Conservation (phyloP, 2,888 invertebrate species). For the Graphium colonna region DNA sequence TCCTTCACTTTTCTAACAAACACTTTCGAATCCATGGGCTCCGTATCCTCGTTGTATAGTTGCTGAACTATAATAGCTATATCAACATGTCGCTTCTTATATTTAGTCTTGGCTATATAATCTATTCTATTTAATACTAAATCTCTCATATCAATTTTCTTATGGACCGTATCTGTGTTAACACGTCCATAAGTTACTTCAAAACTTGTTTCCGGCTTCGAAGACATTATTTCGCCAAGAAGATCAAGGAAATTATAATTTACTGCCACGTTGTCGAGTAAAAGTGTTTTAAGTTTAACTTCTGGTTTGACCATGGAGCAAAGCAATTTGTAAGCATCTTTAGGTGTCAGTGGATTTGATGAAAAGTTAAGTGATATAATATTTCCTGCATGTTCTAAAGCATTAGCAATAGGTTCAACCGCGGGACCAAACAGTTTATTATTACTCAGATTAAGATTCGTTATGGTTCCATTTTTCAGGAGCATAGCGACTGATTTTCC, state of each 20-base stretch:
- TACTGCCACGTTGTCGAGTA: conserved; percentile 43
- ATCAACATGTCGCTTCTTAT: conserved; percentile 40
- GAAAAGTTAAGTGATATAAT: conserved; percentile 45
- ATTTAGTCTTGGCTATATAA: conserved; percentile 34
- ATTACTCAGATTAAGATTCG: conserved; percentile 34
- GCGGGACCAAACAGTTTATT: conserved; percentile 35
- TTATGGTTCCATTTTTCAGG: conserved; percentile 29
- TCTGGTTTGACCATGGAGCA: conserved; percentile 28
- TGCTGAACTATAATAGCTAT: conserved; percentile 38
- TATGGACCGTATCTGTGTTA: conserved; percentile 23
- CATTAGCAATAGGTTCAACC: conserved; percentile 31
- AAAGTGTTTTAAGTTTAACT: conserved; percentile 39
- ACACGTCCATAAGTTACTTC: conserved; percentile 41
- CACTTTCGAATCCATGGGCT: conserved; percentile 32
- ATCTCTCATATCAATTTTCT: conserved; percentile 35
- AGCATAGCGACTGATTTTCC: conserved; percentile 31
- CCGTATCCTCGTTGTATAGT: conserved; percentile 34
- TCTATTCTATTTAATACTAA: conserved; percentile 43
- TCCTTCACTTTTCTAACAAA: conserved; percentile 32
- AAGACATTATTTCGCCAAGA: conserved; percentile 29
- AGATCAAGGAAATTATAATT: conserved; percentile 37
- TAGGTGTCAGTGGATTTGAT: conserved; percentile 41
- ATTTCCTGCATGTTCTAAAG: conserved; percentile 32
- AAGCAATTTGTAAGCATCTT: conserved; percentile 40
- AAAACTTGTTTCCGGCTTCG: conserved; percentile 33